phyloP scores from a whole-genome alignment of 2,797 vertebrate species.

The Eulemur albifrons region DNA sequence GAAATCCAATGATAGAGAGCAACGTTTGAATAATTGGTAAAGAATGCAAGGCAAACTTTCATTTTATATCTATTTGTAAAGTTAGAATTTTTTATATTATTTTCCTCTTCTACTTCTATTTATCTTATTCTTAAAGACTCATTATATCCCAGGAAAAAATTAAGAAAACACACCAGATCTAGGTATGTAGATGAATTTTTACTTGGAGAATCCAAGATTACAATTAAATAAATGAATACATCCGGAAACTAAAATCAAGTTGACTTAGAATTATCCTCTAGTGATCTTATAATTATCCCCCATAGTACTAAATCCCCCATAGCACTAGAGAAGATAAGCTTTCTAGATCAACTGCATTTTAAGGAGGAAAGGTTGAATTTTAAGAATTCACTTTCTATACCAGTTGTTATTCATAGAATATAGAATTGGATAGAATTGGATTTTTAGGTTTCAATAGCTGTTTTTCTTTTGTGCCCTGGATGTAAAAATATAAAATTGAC shows the following conservation, averaged over 20 bases:
- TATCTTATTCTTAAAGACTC: background rate
- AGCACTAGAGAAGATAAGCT: background rate
- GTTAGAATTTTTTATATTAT: background rate
- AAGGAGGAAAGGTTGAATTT: background rate
- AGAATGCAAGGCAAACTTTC: background rate
- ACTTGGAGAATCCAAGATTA: background rate
- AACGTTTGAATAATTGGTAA: background rate
- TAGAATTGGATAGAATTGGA: background rate
- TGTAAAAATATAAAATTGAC: background rate
- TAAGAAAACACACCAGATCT: background rate
- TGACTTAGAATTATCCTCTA: background rate
- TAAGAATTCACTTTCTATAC: background rate
- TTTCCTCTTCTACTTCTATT: background rate
- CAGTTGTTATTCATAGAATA: background rate
- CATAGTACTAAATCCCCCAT: no score
- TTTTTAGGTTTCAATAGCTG: background rate
- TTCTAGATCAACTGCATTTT: background rate
- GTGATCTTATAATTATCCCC: background rate
- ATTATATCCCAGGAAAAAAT: background rate
- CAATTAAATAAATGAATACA: background rate
- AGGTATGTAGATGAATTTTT: background rate
- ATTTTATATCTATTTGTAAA: background rate
- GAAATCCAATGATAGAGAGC: background rate
- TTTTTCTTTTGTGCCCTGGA: background rate
- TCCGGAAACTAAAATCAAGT: background rate